Evolutionary conservation across 2,888 invertebrate genomes (phyloP), one percentile per base, ranked within the genome.

Genomic region (Ophion ventricosus): DNA sequence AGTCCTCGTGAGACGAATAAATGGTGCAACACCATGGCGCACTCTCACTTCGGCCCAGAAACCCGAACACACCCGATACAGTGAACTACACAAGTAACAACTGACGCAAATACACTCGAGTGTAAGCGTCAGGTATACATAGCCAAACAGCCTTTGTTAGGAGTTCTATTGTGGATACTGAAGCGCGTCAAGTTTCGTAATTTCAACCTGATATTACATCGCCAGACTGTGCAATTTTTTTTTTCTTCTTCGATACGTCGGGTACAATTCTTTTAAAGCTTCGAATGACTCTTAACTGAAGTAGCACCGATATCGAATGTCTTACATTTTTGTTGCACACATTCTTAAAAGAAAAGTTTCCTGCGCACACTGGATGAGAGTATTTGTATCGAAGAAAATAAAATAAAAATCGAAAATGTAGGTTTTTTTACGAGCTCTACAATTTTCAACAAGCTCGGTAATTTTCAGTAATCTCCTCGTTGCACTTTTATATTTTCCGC

Each of bases 1-100:
- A 75, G 74, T 73, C 64, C 75, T 82, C 79, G 72, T 56, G 76
- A 66, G 67, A 59, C 54, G 72, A 79, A 79, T 82, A 79, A 84
- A 82, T 69, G 67, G 72, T 80, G 75, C 82, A 72, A 74, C 73
- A 66, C 40, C 54, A 66, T 57, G 35, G 57, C 17, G 61, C 61
- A 26, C 70, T 76, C 56, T 63, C 63, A 17, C 73, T 26, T 4
- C 57, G 72, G 8, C 29, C 69, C 61, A 35, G 64, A 80, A 43
- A 72, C 64, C 49, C 29, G 64, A 63, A 35, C 72, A n/a, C 54
- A 49, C 26, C 17, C 26, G 54, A 66, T 49, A n/a, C 49, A 57
- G 26, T 56, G 20, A 54, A 40, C 43, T 67, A 11, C 69, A 35
- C 20, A 59, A 49, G n/a, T 43, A 67, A 20, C 1, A 5, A 64